These are phyloP conservation scores for Pteria penguin DNA, from an alignment of 2,888 invertebrate genomes.

Conservation along the genomic window DNA sequence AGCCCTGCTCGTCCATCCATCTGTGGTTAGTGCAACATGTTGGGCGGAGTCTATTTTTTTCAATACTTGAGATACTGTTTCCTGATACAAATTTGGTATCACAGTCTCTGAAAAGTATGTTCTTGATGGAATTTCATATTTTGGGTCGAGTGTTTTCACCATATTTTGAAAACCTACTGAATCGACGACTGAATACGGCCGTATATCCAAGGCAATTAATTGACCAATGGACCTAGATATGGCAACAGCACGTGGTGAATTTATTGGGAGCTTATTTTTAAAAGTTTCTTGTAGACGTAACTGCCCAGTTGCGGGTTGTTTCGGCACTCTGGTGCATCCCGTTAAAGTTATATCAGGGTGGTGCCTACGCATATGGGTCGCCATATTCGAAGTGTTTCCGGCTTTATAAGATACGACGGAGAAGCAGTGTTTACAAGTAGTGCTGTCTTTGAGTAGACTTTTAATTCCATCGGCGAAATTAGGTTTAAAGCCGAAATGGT, in stretches of 20 bases:
- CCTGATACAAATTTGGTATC: constrained; percentile 24
- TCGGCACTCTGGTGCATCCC: too few species aligned
- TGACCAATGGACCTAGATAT: not conserved
- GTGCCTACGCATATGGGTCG: too few species aligned
- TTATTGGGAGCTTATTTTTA: not conserved
- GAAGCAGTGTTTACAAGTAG: too few species aligned
- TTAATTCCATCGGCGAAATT: too few species aligned
- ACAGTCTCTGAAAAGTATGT: constrained; percentile 32
- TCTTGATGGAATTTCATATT: constrained; percentile 24
- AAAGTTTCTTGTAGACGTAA: too few species aligned
- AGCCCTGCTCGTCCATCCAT: constrained; percentile 48
- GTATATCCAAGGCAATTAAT: constrained; percentile 30
- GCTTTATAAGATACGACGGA: too few species aligned
- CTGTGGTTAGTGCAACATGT: constrained; percentile 44
- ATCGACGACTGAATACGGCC: constrained; percentile 33
- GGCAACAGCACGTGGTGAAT: not conserved
- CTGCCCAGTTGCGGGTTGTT: too few species aligned
- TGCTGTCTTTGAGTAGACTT: too few species aligned
- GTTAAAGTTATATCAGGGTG: too few species aligned
- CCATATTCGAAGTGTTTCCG: too few species aligned
- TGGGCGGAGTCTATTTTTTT: constrained; percentile 10
- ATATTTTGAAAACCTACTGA: constrained; percentile 33
- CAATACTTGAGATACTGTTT: constrained; percentile 17
- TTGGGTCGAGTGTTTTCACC: constrained; percentile 37
- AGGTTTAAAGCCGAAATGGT: too few species aligned